Percentiles rank a stretch among this genome's conserved stretches.
Conservation (phyloP, 2,888 invertebrate genomes). For the Eulithis testata region DNA sequence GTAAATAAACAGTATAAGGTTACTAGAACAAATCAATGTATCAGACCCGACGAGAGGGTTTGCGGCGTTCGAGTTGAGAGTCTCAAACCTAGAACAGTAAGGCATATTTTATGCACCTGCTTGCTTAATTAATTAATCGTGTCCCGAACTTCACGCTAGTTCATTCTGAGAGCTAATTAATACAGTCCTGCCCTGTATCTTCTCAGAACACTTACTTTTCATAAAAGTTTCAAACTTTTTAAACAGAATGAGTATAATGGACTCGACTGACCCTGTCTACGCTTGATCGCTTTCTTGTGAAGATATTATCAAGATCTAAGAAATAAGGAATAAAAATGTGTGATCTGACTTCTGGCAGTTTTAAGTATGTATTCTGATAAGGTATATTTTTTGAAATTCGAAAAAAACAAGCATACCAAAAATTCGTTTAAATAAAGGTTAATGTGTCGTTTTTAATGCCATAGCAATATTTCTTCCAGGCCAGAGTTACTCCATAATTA, state of each 20-base stretch:
- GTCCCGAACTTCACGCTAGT: constrained; percentile 48
- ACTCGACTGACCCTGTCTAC: not conserved
- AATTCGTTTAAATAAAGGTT: not conserved
- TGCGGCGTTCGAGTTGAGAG: constrained; percentile 9
- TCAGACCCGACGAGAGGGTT: not conserved
- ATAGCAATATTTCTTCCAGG: constrained; percentile 14
- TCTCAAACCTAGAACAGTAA: constrained; percentile 25
- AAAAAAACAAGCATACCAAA: too few species aligned
- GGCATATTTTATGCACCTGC: constrained; percentile 57
- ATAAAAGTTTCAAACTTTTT: constrained; percentile 35
- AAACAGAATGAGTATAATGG: constrained; percentile 7
- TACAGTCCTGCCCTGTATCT: constrained; percentile 38
- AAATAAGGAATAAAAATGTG: not conserved
- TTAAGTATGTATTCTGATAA: too few species aligned
- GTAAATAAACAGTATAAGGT: too few species aligned
- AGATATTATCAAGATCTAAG: too few species aligned
- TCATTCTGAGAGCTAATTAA: constrained; percentile 51
- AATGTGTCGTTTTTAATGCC: not conserved
- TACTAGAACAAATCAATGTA: too few species aligned
- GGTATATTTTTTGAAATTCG: too few species aligned
- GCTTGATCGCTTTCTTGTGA: not conserved
- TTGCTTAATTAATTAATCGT: constrained; percentile 62
- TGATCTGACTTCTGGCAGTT: not conserved
- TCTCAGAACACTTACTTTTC: constrained; percentile 33
- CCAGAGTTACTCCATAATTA: not conserved